Evolutionary conservation across 2,888 invertebrate genomes (phyloP).

Genomic region (Protodeltote pygarga): DNA sequence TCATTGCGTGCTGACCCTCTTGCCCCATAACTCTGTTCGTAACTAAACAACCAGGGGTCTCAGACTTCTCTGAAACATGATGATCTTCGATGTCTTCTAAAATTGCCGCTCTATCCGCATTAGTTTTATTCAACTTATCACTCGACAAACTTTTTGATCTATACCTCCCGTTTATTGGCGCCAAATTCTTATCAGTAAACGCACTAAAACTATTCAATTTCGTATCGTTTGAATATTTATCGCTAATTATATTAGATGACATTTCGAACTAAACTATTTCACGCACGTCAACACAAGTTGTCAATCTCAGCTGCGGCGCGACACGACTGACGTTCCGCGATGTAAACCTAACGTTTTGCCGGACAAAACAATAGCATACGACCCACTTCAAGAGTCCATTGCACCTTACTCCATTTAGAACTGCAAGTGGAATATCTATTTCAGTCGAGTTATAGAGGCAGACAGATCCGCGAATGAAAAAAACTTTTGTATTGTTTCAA

Average conservation of each 20-base stretch:
- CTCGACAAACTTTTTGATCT: slow-evolving; percentile 82
- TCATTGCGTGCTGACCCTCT: slow-evolving; percentile 58
- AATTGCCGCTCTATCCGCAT: slow-evolving; percentile 80
- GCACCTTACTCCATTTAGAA: slow-evolving; percentile 49
- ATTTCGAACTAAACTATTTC: slow-evolving; percentile 70
- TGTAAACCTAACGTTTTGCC: slow-evolving; percentile 71
- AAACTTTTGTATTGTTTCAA: slow-evolving; percentile 58
- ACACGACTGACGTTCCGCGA: slow-evolving; percentile 71
- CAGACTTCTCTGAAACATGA: slow-evolving; percentile 73
- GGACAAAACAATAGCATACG: slow-evolving; percentile 73
- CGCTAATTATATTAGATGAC: slow-evolving; percentile 78
- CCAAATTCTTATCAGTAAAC: slow-evolving; percentile 74
- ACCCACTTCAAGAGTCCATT: slow-evolving; percentile 59
- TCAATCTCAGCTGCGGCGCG: slow-evolving; percentile 71
- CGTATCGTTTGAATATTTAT: slow-evolving; percentile 74
- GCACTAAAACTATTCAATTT: slow-evolving; percentile 79
- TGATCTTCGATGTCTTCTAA: slow-evolving; percentile 79
- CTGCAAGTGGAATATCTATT: slow-evolving; percentile 46
- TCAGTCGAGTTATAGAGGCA: slow-evolving; percentile 50
- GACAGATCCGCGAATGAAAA: slow-evolving; percentile 38
- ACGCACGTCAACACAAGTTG: slow-evolving; percentile 68
- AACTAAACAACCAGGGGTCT: slow-evolving; percentile 81
- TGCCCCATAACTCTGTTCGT: slow-evolving; percentile 69
- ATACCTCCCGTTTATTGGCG: slow-evolving; percentile 74
- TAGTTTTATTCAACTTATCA: slow-evolving; percentile 82